Evolutionary conservation across 2,888 invertebrate species (phyloP).

Genomic region (Nephrotoma flavescens): DNA sequence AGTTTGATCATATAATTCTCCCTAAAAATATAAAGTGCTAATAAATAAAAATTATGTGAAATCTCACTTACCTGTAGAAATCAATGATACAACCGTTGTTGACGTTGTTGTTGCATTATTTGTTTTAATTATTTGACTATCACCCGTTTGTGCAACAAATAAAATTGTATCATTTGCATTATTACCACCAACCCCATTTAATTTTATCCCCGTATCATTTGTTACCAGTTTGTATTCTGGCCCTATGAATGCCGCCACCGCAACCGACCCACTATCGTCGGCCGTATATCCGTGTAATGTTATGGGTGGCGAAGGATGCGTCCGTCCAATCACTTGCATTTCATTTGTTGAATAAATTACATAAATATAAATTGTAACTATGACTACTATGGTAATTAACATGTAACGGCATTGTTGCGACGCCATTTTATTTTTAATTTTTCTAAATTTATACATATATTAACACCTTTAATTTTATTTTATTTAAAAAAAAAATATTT

Average conservation of each 20-base stretch:
- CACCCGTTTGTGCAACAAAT: background rate
- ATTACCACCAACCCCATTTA: background rate
- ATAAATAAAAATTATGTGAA: background rate
- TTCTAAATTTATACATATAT: background rate
- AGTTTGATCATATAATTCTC: background rate
- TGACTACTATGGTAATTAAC: slow-evolving; percentile 27
- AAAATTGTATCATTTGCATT: background rate
- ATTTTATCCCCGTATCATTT: background rate
- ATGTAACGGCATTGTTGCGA: slow-evolving; percentile 32
- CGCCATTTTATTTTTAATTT: slow-evolving; percentile 11
- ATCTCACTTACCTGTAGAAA: background rate
- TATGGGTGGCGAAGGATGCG: slow-evolving; percentile 19
- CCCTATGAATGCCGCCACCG: background rate
- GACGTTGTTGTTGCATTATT: background rate
- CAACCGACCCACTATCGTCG: slow-evolving; percentile 10
- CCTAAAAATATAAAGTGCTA: background rate
- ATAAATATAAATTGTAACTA: slow-evolving; percentile 34
- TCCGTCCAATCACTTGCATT: background rate
- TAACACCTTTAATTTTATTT: slow-evolving; percentile 2
- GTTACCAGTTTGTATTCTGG: background rate
- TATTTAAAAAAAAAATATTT: background rate
- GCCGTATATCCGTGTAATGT: slow-evolving; percentile 13
- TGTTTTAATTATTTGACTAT: background rate
- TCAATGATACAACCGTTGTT: background rate
- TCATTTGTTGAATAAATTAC: slow-evolving; percentile 12